Conservation (phyloP, 2,888 invertebrate genomes). For the Leptopilina myrica region DNA sequence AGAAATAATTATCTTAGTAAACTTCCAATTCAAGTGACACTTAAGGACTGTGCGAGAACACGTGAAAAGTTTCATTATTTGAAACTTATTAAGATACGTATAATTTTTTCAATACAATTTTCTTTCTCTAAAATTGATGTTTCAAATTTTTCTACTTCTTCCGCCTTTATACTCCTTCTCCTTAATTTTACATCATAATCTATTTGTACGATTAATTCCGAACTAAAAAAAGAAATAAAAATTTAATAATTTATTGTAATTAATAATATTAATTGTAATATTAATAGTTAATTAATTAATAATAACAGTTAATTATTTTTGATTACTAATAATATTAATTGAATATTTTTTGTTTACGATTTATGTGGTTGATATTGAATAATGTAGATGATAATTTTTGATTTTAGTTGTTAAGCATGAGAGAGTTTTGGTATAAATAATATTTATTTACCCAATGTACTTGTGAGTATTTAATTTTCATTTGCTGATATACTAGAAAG, state of each 20-base stretch:
- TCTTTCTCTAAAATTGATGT: neutral
- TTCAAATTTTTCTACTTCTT: slow-evolving; percentile 38
- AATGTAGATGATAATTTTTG: slow-evolving; percentile 1
- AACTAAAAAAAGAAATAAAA: neutral
- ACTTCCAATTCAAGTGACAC: slow-evolving; percentile 24
- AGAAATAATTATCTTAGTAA: slow-evolving; percentile 10
- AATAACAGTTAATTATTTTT: too few species aligned
- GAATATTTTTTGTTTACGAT: neutral
- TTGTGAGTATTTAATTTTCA: neutral
- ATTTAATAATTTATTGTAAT: too few species aligned
- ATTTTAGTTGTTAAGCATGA: neutral
- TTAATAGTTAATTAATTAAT: too few species aligned
- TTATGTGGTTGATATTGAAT: slow-evolving; percentile 15
- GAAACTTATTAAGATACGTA: slow-evolving; percentile 13
- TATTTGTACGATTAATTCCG: neutral
- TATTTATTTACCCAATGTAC: neutral
- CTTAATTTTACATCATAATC: neutral
- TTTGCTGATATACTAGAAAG: neutral
- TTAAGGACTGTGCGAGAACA: slow-evolving; percentile 1
- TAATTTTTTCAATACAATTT: slow-evolving; percentile 16
- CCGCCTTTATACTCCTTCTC: slow-evolving; percentile 13
- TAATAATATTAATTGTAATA: too few species aligned
- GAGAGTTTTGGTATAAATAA: neutral
- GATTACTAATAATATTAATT: neutral
- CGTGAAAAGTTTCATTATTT: neutral